Base-by-base conservation (phyloP, 30 jellyfish, hydroid and myxozoan species). In the Chironex yamaguchii region DNA sequence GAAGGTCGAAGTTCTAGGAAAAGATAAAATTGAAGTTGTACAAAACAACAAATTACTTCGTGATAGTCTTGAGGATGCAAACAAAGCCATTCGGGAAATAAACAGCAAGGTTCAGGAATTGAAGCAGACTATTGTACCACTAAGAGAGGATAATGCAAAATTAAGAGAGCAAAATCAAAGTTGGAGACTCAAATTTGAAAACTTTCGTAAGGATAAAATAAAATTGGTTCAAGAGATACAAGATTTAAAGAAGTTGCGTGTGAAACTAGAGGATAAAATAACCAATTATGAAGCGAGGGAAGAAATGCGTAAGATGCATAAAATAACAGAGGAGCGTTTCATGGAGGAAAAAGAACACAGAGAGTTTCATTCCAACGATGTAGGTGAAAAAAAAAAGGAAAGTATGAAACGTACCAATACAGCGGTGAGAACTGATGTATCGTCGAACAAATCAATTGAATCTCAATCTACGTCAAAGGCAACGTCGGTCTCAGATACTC, bases 1-100 rank as follows among this genome's bases (percentile, higher is more conserved):
- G 17, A 85, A 95, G 67, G 51, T 84, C 9, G 92, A 80, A 58
- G 91, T 54, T 12, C 52, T 90, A 20, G 70, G 73, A 1, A 81
- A 84, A 49, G 84, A 54, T 62, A 90, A 90, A 23, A 52, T 81
- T 70, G 96, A 89, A 58, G 62, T 95, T 36, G 70, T 83, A 3
- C 97, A 75, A 27, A 92, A 95, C 28, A 95, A 95, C 81, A 79
- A 83, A 25, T 91, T 95, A 36, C 65, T 95, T 49, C 67, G 99
- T 13, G 82, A 89, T 52, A 95, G 99, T 33, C 88, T 95, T 1
- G 97, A 95, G 58, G 99, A 97, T 21, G 99, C 99, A 34, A 95
- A 95, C 88, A 87, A 84, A 29, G 99, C 99, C 1, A 95, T 95
- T 58, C 89, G 85, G 70, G 97, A 95, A 86, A 95, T 95, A 14